Conservation (phyloP, 2,888 invertebrate genomes). For the Drosophila quinaria region DNA sequence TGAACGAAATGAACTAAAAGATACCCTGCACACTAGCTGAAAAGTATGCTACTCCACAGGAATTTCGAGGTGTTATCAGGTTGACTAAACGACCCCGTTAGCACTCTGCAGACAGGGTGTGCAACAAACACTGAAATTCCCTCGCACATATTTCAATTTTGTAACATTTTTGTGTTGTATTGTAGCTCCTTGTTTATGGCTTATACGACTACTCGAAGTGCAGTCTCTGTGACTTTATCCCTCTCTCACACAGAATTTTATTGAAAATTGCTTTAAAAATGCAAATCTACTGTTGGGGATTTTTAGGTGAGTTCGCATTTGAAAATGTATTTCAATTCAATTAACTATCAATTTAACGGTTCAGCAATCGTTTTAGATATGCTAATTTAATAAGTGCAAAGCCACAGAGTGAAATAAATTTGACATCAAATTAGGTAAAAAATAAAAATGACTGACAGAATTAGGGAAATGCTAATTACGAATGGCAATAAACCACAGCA, state of each 20-base stretch:
- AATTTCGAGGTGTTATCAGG: neutral
- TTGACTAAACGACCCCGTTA: neutral
- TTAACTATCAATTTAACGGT: conserved; percentile 42
- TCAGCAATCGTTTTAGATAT: conserved; percentile 13
- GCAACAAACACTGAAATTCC: conserved; percentile 26
- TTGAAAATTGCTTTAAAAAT: conserved; percentile 73
- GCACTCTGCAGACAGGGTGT: conserved; percentile 28
- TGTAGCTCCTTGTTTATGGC: conserved; percentile 26
- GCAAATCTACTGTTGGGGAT: conserved; percentile 30
- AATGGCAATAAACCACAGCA: conserved; percentile 52
- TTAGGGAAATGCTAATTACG: conserved; percentile 54
- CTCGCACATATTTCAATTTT: conserved; percentile 55
- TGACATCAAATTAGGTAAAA: conserved; percentile 46
- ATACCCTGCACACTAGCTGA: conserved; percentile 19
- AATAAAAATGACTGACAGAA: conserved; percentile 43
- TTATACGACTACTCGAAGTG: conserved; percentile 1
- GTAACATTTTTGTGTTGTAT: conserved; percentile 31
- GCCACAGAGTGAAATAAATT: conserved; percentile 42
- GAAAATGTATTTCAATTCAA: conserved; percentile 41
- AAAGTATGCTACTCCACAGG: neutral
- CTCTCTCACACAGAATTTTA: neutral
- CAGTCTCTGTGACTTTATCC: conserved; percentile 28
- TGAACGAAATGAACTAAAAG: neutral
- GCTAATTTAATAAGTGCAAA: conserved; percentile 42
- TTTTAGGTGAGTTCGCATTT: conserved; percentile 12